phyloP scores from a whole-genome alignment of 2,888 invertebrate species.

The Nyleta sp. region DNA sequence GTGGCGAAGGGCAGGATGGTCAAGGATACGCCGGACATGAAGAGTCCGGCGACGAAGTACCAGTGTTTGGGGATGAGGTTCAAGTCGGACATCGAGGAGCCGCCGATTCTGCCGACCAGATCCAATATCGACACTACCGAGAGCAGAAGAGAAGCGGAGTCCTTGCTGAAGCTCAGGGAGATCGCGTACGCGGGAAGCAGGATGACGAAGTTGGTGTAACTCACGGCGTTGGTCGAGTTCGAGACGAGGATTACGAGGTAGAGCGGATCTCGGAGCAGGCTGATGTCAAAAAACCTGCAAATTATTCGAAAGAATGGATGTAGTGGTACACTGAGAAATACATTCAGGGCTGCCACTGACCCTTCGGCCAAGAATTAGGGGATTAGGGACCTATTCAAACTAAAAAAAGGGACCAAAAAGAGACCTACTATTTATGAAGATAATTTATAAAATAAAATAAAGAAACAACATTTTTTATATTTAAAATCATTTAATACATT shows the following conservation, averaged over 20 bases:
- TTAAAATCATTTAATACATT: too few relatives aligned
- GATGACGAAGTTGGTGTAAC: constrained; percentile 94
- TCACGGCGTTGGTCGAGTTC: constrained; percentile 93
- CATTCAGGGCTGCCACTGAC: too few relatives aligned
- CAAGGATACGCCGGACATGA: constrained; percentile 90
- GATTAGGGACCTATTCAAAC: too few relatives aligned
- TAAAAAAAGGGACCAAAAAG: too few relatives aligned
- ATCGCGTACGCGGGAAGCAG: constrained; percentile 90
- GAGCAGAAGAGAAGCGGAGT: constrained; percentile 88
- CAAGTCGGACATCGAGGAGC: constrained; percentile 92
- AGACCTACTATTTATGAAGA: too few relatives aligned
- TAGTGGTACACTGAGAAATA: too few relatives aligned
- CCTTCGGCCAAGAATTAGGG: too few relatives aligned
- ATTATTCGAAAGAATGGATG: neutral
- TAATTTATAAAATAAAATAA: too few relatives aligned
- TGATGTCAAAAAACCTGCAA: constrained; percentile 88
- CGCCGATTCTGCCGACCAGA: constrained; percentile 92
- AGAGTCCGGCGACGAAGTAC: constrained; percentile 91
- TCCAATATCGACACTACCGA: constrained; percentile 92
- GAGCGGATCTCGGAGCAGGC: constrained; percentile 89
- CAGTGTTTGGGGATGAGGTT: constrained; percentile 90
- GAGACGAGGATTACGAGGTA: constrained; percentile 92
- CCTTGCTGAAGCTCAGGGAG: constrained; percentile 87
- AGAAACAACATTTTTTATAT: too few relatives aligned
- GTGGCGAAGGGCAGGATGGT: constrained; percentile 88